Evolutionary conservation across 2,888 invertebrate genomes (phyloP).

Genomic region (Drosophila mettleri): DNA sequence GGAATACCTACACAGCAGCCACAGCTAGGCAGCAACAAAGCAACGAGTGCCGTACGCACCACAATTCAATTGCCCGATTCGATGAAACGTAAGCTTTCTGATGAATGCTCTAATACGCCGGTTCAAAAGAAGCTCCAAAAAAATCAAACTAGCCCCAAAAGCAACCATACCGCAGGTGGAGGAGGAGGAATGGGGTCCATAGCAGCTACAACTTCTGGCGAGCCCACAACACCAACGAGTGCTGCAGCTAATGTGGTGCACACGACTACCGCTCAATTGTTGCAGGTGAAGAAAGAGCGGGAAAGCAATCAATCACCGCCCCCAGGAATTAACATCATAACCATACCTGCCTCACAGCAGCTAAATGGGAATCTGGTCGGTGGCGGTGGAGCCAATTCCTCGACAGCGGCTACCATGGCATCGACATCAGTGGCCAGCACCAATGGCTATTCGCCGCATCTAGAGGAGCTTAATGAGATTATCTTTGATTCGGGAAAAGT

Average conservation of each 20-base stretch:
- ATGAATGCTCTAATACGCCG: conserved; percentile 54
- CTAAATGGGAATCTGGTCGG: conserved; percentile 53
- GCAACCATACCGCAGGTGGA: neutral
- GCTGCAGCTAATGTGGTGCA: conserved; percentile 52
- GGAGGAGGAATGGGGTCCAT: neutral
- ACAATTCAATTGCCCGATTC: conserved; percentile 81
- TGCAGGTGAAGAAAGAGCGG: conserved; percentile 80
- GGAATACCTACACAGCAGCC: conserved; percentile 23
- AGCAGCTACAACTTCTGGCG: conserved; percentile 21
- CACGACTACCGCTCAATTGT: conserved; percentile 69
- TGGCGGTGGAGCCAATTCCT: conserved; percentile 63
- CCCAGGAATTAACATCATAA: conserved; percentile 81
- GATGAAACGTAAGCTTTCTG: conserved; percentile 79
- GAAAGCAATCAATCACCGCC: conserved; percentile 66
- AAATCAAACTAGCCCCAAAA: conserved; percentile 45
- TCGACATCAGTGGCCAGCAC: conserved; percentile 76
- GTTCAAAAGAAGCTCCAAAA: conserved; percentile 44
- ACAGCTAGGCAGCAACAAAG: conserved; percentile 24
- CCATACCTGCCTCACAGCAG: conserved; percentile 77
- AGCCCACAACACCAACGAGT: conserved; percentile 28
- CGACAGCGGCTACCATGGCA: conserved; percentile 75
- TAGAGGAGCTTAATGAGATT: conserved; percentile 83
- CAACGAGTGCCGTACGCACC: conserved; percentile 48
- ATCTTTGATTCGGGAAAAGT: conserved; percentile 75
- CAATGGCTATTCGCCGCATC: conserved; percentile 82